phyloP scores from a whole-genome alignment of 2,113 vertebrate species.

The Coptodon bakossiorum region DNA sequence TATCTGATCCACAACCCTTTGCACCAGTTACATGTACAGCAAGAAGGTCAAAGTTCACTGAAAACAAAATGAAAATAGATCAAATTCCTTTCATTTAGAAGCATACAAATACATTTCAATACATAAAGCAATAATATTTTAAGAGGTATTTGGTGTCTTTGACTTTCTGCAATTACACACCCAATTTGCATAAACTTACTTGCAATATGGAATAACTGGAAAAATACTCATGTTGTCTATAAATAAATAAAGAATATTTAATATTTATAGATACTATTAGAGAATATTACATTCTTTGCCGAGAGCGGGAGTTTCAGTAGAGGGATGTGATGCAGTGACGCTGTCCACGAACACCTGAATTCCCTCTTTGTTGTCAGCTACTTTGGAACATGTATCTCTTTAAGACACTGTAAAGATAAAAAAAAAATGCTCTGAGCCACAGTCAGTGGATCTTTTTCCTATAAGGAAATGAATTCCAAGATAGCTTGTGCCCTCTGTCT shows the following conservation, averaged over 20 bases:
- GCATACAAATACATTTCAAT: not conserved
- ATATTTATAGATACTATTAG: not conserved
- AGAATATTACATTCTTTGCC: not conserved
- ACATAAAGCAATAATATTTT: not conserved
- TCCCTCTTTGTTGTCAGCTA: not conserved
- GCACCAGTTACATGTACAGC: not conserved
- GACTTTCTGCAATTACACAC: not conserved
- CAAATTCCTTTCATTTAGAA: not conserved
- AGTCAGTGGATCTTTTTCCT: not conserved
- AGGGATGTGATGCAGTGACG: not conserved
- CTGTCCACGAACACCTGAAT: not conserved
- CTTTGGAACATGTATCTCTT: not conserved
- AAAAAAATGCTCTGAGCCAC: not conserved
- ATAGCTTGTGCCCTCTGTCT: not conserved
- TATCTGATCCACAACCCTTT: not conserved
- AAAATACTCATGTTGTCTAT: not conserved
- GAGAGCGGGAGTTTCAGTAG: rapidly evolving
- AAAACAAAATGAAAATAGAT: not conserved
- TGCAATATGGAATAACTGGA: not conserved
- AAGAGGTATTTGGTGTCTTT: not conserved
- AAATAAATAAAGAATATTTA: not conserved
- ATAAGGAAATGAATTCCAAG: not conserved
- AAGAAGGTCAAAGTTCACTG: not conserved
- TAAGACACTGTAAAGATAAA: not conserved
- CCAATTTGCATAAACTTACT: not conserved